Conservation (phyloP, 2,888 invertebrate species). For the Apotomis turbidana region DNA sequence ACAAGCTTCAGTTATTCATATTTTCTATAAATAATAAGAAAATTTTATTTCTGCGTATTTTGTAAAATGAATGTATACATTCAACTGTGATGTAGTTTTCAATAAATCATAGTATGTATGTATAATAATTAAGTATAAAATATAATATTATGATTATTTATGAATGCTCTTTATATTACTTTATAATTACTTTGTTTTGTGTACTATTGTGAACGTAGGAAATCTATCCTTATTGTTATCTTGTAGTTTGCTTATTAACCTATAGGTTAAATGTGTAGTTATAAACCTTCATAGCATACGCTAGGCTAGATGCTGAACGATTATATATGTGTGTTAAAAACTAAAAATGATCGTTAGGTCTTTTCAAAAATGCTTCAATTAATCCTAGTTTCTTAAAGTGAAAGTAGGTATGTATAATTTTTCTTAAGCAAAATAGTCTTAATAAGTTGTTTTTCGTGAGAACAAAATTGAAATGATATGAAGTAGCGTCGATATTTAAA, state of each 20-base stretch:
- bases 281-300: constrained; percentile 18
- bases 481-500: too few species aligned
- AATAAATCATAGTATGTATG: constrained; percentile 15
- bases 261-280: constrained; percentile 36
- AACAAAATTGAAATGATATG: too few species aligned
- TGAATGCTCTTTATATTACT: background rate
- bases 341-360: background rate
- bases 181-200: constrained; percentile 20
- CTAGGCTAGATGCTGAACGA: constrained; percentile 6
- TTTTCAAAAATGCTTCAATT: background rate
- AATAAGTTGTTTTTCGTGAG: too few species aligned
- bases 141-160: background rate
- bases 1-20: constrained; percentile 3
- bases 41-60: background rate
- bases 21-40: constrained; percentile 7
- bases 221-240: constrained; percentile 26
- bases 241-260: constrained; percentile 37
- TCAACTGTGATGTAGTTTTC: constrained; percentile 37
- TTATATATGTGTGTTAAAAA: constrained; percentile 1
- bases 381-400: background rate
- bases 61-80: constrained; percentile 30
- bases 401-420: background rate
- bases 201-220: constrained; percentile 9
- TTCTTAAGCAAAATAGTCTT: too few species aligned
- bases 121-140: constrained; percentile 8